A percentile compares a stretch with the other conserved stretches of the same genome.
These are phyloP conservation scores for Barypeithes pellucidus DNA, from an alignment of 2,888 invertebrate species.

Conservation along the genomic window DNA sequence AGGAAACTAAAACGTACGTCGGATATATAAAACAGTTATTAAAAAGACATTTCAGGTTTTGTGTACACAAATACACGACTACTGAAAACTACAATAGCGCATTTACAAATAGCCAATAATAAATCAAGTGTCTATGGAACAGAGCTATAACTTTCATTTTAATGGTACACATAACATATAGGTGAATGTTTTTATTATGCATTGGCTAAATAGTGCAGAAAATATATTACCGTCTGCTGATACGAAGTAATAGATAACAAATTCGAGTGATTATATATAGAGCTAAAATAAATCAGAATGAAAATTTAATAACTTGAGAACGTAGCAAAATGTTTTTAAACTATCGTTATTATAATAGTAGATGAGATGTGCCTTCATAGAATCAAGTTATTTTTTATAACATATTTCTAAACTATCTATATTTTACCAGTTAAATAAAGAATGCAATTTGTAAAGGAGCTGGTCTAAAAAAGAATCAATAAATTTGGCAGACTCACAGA, in stretches of 20 bases:
- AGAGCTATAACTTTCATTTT: conserved; percentile 48
- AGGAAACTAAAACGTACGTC: conserved; percentile 51
- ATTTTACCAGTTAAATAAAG: too few relatives aligned
- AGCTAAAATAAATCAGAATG: too few relatives aligned
- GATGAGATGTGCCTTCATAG: too few relatives aligned
- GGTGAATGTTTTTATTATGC: conserved; percentile 46
- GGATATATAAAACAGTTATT: conserved; percentile 54
- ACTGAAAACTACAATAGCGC: conserved; percentile 42
- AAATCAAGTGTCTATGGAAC: conserved; percentile 49
- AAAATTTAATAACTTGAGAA: too few relatives aligned
- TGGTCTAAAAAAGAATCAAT: too few relatives aligned
- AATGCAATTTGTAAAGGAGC: too few relatives aligned
- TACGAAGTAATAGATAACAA: conserved; percentile 5
- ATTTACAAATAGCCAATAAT: conserved; percentile 47
- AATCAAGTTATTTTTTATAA: too few relatives aligned
- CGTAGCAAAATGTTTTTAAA: too few relatives aligned
- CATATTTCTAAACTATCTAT: too few relatives aligned
- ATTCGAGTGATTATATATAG: neutral
- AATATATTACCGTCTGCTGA: conserved; percentile 15
- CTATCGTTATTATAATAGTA: too few relatives aligned
- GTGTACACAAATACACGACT: conserved; percentile 48
- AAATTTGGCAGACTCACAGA: too few relatives aligned
- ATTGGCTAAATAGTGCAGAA: conserved; percentile 24
- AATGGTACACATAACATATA: conserved; percentile 43
- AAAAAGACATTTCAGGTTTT: conserved; percentile 51